Base-by-base conservation (phyloP, 2,113 vertebrate species). In the Siniperca chuatsi region DNA sequence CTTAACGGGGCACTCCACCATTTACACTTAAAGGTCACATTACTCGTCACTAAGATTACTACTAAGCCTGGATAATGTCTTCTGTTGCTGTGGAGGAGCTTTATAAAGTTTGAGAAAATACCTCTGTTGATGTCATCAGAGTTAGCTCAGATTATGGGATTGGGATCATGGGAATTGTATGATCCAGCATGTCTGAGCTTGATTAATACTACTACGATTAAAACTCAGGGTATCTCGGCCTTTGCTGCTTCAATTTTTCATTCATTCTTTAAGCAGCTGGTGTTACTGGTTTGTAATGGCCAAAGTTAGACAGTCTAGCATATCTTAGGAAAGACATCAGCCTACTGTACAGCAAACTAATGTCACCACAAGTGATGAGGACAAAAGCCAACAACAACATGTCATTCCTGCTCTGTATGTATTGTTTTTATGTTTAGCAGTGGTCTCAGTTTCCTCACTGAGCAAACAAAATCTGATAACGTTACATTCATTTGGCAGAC, bases 401-500 rank as follows among this genome's bases (percentile, higher is more conserved):
- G 69, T 89, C 40, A 81, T 18, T 85, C 29, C 64, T 57, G 52
- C 48, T 72, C 40, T 68, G 33, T 72, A 77, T 83, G 73, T 80
- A 57, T 87, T 83, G 66, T 82, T 74, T 76, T 79, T 40, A 54
- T 73, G 65, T 73, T 79, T 66, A 79, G 58, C 37, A 60, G 57
- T 23, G 55, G 75, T 68, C 23, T 92, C 50, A 52, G 37, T 79
- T 82, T 81, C 18, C 69, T 60, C 58, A 16, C 55, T 66, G 62
- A 84, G 35, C 50, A 87, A 82, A 87, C 76, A 81, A 57, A 76
- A 40, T 83, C 52, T 69, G 69, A 83, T 79, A 33, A 81, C 61
- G 64, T 75, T 74, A 78, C 78, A 80, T 40, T 71, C 3, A 67
- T 52, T 78, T 82, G 75, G 75, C 75, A 58, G 71, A 81, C 2